These are phyloP conservation scores for Archilochus colubris DNA, from an alignment of 2,113 vertebrate species.

Conservation along the genomic window DNA sequence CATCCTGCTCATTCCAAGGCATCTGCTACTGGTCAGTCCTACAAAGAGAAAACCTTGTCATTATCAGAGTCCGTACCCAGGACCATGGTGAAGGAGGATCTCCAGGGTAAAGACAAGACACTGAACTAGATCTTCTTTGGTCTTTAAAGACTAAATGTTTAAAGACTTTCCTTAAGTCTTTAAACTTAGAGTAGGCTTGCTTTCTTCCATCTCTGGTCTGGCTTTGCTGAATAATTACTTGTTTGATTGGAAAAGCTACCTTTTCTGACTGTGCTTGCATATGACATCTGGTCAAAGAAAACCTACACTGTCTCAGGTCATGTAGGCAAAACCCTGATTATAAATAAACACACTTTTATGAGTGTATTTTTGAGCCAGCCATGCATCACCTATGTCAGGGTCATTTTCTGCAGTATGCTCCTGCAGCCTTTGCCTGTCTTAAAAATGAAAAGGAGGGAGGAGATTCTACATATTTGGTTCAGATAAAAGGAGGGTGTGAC, in stretches of 20 bases:
- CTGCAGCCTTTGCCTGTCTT: neutral
- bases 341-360: neutral
- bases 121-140: neutral
- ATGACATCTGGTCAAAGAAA: neutral
- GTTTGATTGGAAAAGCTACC: neutral
- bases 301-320: neutral
- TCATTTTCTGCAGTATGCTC: neutral
- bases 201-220: neutral
- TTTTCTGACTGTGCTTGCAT: neutral
- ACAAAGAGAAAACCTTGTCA: neutral
- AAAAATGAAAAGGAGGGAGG: neutral
- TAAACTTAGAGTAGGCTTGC: neutral
- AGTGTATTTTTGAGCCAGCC: neutral
- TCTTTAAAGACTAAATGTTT: neutral
- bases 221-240: neutral
- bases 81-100: neutral
- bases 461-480: neutral
- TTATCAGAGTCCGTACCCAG: neutral
- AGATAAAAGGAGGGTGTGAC: neutral
- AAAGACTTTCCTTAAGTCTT: no score
- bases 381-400: fast-evolving
- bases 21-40: neutral
- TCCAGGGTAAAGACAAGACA: neutral
- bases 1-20: neutral
- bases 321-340: neutral